Evolutionary conservation across 2,113 vertebrate genomes (phyloP).

Genomic region (Chionodraco myersi): DNA sequence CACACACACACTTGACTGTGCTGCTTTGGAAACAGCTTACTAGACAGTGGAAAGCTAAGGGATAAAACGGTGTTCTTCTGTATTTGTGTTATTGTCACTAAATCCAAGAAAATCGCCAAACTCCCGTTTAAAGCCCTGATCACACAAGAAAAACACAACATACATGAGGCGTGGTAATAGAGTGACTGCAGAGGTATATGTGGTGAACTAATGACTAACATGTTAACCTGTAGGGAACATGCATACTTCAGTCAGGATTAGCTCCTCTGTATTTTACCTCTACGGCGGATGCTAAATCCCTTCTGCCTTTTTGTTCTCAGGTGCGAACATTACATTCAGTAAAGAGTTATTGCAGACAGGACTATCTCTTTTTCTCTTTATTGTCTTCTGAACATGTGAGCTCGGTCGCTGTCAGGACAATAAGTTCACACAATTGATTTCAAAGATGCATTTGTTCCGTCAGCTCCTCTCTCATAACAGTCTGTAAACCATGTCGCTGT

Average conservation of each 20-base stretch:
- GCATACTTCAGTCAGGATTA: too few relatives aligned
- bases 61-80: neutral
- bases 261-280: neutral
- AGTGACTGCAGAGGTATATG: neutral
- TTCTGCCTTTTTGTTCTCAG: neutral
- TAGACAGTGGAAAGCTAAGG: neutral
- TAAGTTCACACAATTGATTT: neutral
- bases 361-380: too few relatives aligned
- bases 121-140: neutral
- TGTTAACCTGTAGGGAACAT: neutral
- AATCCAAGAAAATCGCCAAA: neutral
- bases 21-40: neutral
- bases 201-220: neutral
- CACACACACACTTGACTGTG: neutral
- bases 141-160: neutral
- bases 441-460: too few relatives aligned
- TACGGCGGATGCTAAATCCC: too few relatives aligned
- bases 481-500: neutral
- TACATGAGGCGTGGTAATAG: neutral
- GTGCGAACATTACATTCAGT: neutral
- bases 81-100: neutral
- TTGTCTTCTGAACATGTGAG: neutral
- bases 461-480: too few relatives aligned
- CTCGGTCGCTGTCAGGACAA: neutral
- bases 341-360: neutral